A percentile compares a stretch with the other conserved stretches of the same genome.
Conservation (phyloP, 23 tunicate species). For the Styela clava region DNA sequence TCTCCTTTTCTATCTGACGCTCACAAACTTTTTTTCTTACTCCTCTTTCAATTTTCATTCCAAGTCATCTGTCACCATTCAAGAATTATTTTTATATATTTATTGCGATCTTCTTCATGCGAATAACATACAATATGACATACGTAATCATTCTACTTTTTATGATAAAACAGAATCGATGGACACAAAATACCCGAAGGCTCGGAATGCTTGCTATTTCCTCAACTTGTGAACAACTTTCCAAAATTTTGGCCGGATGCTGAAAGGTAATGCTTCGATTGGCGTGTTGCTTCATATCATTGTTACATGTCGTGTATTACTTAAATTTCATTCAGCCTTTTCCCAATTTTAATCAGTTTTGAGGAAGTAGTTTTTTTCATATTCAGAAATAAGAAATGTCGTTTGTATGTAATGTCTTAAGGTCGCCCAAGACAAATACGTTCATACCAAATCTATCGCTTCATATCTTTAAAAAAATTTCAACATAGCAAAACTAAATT, state of each 20-base stretch:
- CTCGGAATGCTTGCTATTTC: constrained; percentile 48
- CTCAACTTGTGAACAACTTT: constrained; percentile 56
- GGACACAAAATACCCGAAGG: constrained; percentile 69
- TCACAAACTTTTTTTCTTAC: too few relatives aligned
- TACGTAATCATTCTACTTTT: too few relatives aligned
- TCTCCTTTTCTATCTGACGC: too few relatives aligned
- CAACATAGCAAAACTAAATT: too few relatives aligned
- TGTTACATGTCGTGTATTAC: background rate
- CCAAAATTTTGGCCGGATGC: constrained; percentile 82
- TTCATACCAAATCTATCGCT: background rate
- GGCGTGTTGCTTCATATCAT: background rate
- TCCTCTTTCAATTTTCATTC: too few relatives aligned
- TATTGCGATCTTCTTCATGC: too few relatives aligned
- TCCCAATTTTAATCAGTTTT: too few relatives aligned
- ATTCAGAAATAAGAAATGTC: background rate
- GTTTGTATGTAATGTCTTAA: background rate
- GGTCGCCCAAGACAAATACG: background rate
- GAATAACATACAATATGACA: too few relatives aligned
- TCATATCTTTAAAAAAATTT: too few relatives aligned
- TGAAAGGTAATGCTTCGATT: constrained; percentile 18
- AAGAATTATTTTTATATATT: too few relatives aligned
- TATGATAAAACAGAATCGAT: constrained; percentile 34
- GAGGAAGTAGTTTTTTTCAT: too few relatives aligned
- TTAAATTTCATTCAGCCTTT: background rate
- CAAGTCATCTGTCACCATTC: too few relatives aligned